Evolutionary conservation across 2,888 invertebrate species (phyloP).

Genomic region (Escarpia spicata): DNA sequence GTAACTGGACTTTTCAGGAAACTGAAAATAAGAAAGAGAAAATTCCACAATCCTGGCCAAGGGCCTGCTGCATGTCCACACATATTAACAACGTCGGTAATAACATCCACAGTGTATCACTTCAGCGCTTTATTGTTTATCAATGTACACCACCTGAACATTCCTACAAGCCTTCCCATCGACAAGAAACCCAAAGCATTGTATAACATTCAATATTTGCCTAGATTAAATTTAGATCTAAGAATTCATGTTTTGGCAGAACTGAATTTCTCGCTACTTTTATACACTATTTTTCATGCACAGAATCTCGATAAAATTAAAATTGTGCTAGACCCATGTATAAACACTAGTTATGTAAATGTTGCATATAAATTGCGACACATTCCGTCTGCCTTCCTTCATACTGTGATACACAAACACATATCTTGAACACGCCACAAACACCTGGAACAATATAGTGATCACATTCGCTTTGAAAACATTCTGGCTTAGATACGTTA

Average conservation of each 20-base stretch:
- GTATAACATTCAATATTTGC: not conserved
- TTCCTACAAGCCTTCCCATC: not conserved
- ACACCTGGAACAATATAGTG: not conserved
- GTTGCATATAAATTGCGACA: not conserved
- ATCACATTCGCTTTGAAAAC: not conserved
- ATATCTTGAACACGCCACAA: not conserved
- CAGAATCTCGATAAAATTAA: not conserved
- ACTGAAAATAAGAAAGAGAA: too few species aligned
- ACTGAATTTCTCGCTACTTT: not conserved
- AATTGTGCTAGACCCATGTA: not conserved
- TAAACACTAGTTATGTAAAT: not conserved
- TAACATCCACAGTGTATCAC: not conserved
- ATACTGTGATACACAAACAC: not conserved
- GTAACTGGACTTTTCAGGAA: too few species aligned
- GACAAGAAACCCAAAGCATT: not conserved
- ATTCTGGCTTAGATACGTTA: too few species aligned
- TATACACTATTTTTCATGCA: not conserved
- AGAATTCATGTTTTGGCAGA: not conserved
- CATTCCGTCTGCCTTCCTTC: not conserved
- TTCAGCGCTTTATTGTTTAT: not conserved
- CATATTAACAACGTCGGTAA: not conserved
- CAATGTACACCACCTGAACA: not conserved
- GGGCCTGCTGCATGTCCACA: not conserved
- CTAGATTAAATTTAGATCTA: not conserved
- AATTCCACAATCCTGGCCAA: too few species aligned